phyloP scores from a whole-genome alignment of 2,888 invertebrate species.

The Auanema sp. region DNA sequence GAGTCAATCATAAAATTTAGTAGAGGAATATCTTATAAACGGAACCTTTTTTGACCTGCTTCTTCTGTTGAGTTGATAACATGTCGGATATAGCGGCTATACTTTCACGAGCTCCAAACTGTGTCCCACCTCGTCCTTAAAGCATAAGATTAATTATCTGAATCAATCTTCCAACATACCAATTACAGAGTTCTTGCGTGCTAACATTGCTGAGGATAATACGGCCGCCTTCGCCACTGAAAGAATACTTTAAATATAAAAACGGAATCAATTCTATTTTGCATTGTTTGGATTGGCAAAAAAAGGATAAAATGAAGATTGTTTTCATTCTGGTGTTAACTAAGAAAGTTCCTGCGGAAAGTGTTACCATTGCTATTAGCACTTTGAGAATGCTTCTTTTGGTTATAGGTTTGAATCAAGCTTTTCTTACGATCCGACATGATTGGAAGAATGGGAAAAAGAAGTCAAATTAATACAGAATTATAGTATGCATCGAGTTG shows the following conservation, averaged over 20 bases:
- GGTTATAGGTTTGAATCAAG: conserved; percentile 34
- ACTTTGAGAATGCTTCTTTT: conserved; percentile 42
- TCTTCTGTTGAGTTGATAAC: conserved; percentile 42
- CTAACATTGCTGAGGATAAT: conserved; percentile 54
- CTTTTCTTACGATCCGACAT: conserved; percentile 35
- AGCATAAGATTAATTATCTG: neutral
- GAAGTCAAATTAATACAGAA: neutral
- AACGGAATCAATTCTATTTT: neutral
- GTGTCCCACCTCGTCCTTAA: conserved; percentile 17
- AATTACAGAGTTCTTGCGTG: conserved; percentile 48
- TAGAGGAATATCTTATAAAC: too few relatives aligned
- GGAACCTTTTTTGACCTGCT: conserved; percentile 34
- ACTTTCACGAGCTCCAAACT: conserved; percentile 42
- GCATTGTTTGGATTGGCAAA: neutral
- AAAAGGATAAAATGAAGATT: too few relatives aligned
- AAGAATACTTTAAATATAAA: conserved; percentile 17
- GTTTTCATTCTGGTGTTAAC: neutral
- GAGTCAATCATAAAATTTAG: too few relatives aligned
- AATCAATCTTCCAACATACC: neutral
- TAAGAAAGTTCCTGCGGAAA: neutral
- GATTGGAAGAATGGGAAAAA: neutral
- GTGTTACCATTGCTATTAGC: neutral
- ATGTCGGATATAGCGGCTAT: conserved; percentile 51
- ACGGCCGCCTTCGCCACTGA: conserved; percentile 60
- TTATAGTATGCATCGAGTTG: neutral